Conservation (phyloP, 2,113 vertebrate species). For the Rhinopomastus cyanomelas region DNA sequence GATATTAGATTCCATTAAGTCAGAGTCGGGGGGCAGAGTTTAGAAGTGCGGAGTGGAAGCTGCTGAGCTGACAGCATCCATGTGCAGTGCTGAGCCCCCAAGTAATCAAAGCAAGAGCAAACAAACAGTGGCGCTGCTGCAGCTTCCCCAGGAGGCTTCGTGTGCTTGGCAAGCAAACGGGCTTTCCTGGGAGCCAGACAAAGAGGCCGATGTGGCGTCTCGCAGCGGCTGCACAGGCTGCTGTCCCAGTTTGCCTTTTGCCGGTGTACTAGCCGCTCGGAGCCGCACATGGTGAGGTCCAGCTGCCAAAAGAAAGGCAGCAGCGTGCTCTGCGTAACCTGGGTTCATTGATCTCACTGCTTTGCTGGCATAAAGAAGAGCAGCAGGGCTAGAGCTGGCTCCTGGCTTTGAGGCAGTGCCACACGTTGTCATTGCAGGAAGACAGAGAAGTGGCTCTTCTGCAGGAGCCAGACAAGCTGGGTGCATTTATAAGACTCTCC, state of each 20-base stretch:
- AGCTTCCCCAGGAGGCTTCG: constrained; percentile 25
- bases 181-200: constrained; percentile 27
- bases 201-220: background rate
- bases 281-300: background rate
- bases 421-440: rapidly evolving
- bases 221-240: background rate
- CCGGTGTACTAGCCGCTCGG: background rate
- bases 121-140: background rate
- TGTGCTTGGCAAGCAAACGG: background rate
- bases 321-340: background rate
- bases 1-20: background rate
- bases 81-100: background rate
- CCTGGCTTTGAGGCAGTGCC: background rate
- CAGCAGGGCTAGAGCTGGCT: background rate
- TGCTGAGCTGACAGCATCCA: background rate
- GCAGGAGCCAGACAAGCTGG: rapidly evolving
- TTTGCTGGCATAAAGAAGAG: background rate
- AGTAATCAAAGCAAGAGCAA: background rate
- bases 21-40: background rate
- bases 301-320: background rate
- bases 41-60: background rate
- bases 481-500: rapidly evolving
- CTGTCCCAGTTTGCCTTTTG: background rate
- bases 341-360: background rate
- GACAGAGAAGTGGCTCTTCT: background rate